Evolutionary conservation across 1,140 invertebrate species (phyloP), one percentile per base, ranked within the genome.

Genomic region (Cydia fagiglandana): DNA sequence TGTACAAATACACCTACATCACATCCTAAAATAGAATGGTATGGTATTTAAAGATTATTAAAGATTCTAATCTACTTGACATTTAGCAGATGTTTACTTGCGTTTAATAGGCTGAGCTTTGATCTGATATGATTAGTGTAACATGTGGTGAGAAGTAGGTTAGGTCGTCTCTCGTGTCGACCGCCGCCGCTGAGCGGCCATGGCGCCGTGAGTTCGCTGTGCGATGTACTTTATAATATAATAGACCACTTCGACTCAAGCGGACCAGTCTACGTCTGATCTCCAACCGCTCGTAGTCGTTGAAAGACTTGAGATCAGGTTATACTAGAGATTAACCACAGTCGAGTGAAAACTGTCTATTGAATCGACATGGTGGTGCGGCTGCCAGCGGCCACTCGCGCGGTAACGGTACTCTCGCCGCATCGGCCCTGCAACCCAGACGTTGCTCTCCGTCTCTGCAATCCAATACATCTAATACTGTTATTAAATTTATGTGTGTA

Each of bases 401-500:
- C 76, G 78, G 66, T 92, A 91, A 92, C 89, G 87, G 90, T 88
- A 90, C 84, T 76, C 24, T 76, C 81, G 82, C 78, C 79, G 81
- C 85, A 85, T 86, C 81, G 88, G 85, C 88, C 87, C 86, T 90
- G 83, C 84, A 86, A 66, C 80, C 80, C 81, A 84, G 56, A 17
- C 73, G 70, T 47, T 41, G 66, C 80, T 83, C 85, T 80, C 79
- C 84, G 84, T 86, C 90, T 89, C 84, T 81, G 86, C 82, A 86
- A 86, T 85, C 83, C 84, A 84, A 90, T 88, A 89, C 84, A 88
- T 89, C 88, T 91, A 87, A 88, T 88, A 88, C 86, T 91, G 86
- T 90, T 88, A 90, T 89, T 88, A 90, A 91, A 87, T 90, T 89
- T 89, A 87, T 91, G 82, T 84, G 80, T 86, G 78, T 85, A 83